Base-by-base conservation (phyloP, 2,797 vertebrate genomes). In the Ceyx erithaca region DNA sequence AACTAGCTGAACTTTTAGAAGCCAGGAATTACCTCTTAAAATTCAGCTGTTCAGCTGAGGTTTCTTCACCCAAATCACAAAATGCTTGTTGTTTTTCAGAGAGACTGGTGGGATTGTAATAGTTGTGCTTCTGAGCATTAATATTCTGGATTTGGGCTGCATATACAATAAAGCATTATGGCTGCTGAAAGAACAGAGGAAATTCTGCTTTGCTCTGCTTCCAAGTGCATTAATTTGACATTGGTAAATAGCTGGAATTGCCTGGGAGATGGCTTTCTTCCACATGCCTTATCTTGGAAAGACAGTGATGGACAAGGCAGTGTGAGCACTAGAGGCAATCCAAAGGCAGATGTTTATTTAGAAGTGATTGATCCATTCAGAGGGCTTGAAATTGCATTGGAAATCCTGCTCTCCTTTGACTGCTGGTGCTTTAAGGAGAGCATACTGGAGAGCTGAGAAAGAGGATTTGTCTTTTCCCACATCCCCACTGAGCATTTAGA, bases 231-330 rank as follows among this genome's bases (percentile, higher is more conserved):
- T 94, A 93, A 94, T 95, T 93, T 95, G 94, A 85, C 93, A 83
- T 79, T 94, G 90, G 96, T 93, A 93, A 94, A 95, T 91, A 94
- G 88, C 59, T 89, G 84, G 90, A 93, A 94, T 83, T 94, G 94
- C 92, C 89, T 93, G 90, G 52, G 80, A 95, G 90, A 96, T 95
- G 93, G 93, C 92, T 94, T 95, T 95, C 90, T 94, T 95, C 89
- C 90, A 96, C 76, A 54, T 2, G 85, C 85, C 92, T 94, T 96
- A 89, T 96, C 94, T 84, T 92, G 85, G 82, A 94, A 92, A 94
- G 92, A 89, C 94, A 94, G 93, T 94, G 93, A 95, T 94, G 90
- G 93, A 95, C 94, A 96, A 94, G 90, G 81, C 92, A 94, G 72
- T 85, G 87, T 89, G 93, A 96, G 85, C 84, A 79, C 90, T 89